Evolutionary conservation across 2,888 invertebrate genomes (phyloP).

Genomic region (Agrochola macilenta): DNA sequence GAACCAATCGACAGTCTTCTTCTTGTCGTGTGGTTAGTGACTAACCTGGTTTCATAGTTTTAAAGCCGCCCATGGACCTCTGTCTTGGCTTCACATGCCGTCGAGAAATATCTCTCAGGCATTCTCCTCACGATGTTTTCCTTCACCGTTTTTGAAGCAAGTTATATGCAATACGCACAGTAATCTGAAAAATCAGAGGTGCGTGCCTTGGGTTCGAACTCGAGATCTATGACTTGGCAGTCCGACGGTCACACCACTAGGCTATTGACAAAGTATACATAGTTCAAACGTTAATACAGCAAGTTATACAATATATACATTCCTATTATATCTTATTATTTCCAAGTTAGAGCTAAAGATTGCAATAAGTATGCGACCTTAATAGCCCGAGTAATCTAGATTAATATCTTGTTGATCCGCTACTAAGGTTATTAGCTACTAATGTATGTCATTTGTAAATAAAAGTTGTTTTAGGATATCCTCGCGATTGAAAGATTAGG

Average conservation of each 20-base stretch:
- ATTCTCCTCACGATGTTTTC: no score
- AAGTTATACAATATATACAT: slow-evolving; percentile 17
- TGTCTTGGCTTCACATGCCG: no score
- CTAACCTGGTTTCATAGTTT: no score
- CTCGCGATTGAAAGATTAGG: not conserved
- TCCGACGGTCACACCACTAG: no score
- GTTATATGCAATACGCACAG: no score
- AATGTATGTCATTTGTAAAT: slow-evolving; percentile 38
- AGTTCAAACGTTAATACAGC: not conserved
- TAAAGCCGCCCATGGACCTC: no score
- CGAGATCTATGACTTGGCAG: no score
- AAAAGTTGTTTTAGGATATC: slow-evolving; percentile 25
- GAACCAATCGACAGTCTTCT: not conserved
- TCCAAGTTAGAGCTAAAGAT: slow-evolving; percentile 21
- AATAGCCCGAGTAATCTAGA: slow-evolving; percentile 48
- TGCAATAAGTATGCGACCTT: slow-evolving; percentile 50
- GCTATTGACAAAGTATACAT: not conserved
- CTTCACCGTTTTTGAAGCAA: no score
- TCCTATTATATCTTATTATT: slow-evolving; percentile 21
- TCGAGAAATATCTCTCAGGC: no score
- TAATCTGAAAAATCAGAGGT: no score
- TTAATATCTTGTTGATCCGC: slow-evolving; percentile 40
- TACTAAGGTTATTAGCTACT: slow-evolving; percentile 30
- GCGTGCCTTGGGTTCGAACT: no score
- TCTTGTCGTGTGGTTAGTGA: no score